Conservation (phyloP, 1,140 invertebrate species). For the Acromyrmex heyeri region DNA sequence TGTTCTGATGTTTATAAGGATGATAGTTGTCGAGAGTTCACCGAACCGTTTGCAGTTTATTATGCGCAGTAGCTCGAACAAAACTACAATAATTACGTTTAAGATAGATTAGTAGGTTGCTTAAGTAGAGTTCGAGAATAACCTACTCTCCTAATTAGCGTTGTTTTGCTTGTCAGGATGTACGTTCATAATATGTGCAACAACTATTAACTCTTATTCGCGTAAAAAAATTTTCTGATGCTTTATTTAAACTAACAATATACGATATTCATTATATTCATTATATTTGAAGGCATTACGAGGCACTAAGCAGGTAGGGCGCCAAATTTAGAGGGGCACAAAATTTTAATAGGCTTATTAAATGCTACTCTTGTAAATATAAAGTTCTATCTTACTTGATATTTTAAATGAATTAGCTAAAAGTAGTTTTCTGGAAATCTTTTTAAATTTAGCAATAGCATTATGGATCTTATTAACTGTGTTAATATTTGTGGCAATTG, state of each 20-base stretch:
- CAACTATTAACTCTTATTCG: not conserved
- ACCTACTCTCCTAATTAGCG: not conserved
- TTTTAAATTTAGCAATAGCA: too few relatives aligned
- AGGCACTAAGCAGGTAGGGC: too few relatives aligned
- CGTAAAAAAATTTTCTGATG: not conserved
- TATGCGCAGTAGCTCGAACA: constrained; percentile 32
- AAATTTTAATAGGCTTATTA: too few relatives aligned
- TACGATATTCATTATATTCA: not conserved
- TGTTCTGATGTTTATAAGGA: constrained; percentile 45
- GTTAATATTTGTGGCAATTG: too few relatives aligned
- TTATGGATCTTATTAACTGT: too few relatives aligned
- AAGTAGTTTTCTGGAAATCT: too few relatives aligned
- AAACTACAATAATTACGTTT: constrained; percentile 44
- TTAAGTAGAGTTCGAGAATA: constrained; percentile 29
- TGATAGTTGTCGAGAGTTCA: constrained; percentile 34
- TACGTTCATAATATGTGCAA: not conserved
- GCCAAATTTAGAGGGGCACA: too few relatives aligned
- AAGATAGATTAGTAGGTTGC: constrained; percentile 33
- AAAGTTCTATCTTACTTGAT: too few relatives aligned
- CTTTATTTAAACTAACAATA: not conserved
- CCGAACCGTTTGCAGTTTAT: constrained; percentile 47
- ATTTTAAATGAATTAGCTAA: too few relatives aligned
- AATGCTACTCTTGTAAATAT: too few relatives aligned
- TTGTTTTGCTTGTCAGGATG: not conserved
- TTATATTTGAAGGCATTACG: not conserved